Base-by-base conservation (phyloP, 2,888 invertebrate species). In the Chalcis sispes region DNA sequence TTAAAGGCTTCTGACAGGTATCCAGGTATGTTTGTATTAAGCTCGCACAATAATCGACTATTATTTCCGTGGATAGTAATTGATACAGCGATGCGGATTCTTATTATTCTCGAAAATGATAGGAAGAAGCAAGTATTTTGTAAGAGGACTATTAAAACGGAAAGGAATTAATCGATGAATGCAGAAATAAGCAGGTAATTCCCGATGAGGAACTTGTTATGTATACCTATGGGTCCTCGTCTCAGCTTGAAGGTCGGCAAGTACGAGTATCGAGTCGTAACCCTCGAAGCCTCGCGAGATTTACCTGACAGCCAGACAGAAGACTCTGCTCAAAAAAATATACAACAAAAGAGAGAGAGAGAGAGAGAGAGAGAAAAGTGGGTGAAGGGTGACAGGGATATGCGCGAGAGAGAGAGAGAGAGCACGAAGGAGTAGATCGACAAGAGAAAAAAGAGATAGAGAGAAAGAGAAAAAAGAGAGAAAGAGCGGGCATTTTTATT, bases 401-500 rank as follows among this genome's bases (percentile, higher is more conserved):
- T 15, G 20, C 42, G 70, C 54, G 23, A 25, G 64, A 64, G 62
- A 64, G 73, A 32, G 74, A 66, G 74, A n/a, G 18, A 13, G 32
- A 29, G 25, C 2, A 18, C 23, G 64, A 65, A 67, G n/a, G 78
- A 61, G 79, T 69, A 50, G 58, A 54, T 75, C 46, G 69, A 65
- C 66, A 69, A 29, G 52, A 5, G 72, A 76, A 64, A 59, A 61
- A 75, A 32, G 72, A 66, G 72, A 8, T 13, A 13, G 61, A 27
- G 54, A 46, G 29, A 13, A 4, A 13, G 72, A 77, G 71, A 69
- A 75, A 74, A 69, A 75, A 74, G 77, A 75, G 70, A 56, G 56
- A 25, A 58, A 20, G 58, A 36, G 27, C 20, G 77, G 71, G 75
- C 79, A 81, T 80, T 84, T 83, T 82, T 83, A 84, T 83, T 84